These are phyloP conservation scores for Cnemophilus loriae DNA, from an alignment of 2,113 vertebrate genomes.

Conservation along the genomic window DNA sequence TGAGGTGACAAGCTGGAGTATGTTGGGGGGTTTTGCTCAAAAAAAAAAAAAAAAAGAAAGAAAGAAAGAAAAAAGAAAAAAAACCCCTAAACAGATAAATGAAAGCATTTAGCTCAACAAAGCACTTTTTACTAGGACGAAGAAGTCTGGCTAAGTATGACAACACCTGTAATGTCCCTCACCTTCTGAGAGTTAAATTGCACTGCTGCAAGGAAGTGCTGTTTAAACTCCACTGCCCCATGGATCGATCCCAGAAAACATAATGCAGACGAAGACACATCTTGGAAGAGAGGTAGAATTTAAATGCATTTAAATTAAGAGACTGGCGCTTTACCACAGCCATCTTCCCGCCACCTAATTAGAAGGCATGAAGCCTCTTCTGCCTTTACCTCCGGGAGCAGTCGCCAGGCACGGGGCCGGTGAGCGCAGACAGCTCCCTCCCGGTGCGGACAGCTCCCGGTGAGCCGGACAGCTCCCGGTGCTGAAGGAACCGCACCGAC, in stretches of 20 bases:
- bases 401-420: not conserved
- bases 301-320: not conserved
- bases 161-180: not conserved
- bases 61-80: not conserved
- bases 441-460: not conserved
- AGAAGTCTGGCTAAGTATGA: not conserved
- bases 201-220: not conserved
- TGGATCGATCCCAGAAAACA: not conserved
- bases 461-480: conserved; percentile 65
- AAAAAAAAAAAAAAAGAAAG: not conserved
- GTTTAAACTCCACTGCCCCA: not conserved
- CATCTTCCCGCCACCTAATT: not conserved
- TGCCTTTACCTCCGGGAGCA: not conserved
- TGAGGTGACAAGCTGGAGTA: not conserved
- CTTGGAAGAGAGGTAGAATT: not conserved
- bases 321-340: not conserved
- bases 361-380: not conserved
- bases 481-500: conserved; percentile 74
- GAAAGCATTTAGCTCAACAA: not conserved
- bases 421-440: conserved; percentile 12
- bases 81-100: not conserved
- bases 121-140: not conserved
- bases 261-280: not conserved
- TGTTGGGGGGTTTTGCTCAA: not conserved
- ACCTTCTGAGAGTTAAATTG: not conserved